These are phyloP conservation scores for Brachyhypopomus occidentalis DNA, from an alignment of 2,113 vertebrate genomes.

Conservation along the genomic window DNA sequence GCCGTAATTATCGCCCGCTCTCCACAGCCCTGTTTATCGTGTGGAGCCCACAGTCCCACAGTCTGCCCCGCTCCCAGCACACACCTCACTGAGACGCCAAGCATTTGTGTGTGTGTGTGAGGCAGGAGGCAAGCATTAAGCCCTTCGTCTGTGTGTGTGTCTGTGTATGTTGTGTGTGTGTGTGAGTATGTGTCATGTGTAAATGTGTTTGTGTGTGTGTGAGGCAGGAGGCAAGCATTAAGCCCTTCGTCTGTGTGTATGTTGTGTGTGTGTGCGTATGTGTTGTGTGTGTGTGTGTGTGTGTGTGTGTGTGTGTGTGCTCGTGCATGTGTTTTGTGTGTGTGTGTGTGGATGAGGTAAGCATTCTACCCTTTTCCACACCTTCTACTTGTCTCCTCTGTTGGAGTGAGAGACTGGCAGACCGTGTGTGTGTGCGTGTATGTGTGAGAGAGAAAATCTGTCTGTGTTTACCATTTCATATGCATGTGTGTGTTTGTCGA, in stretches of 20 bases:
- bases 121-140: too few species aligned
- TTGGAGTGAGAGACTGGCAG: neutral
- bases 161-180: constrained; percentile 10
- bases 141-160: neutral
- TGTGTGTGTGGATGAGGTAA: neutral
- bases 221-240: constrained; percentile 14
- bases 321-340: too few species aligned
- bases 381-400: neutral
- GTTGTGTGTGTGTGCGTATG: constrained; percentile 9
- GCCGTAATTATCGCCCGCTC: constrained; percentile 61
- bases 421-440: neutral
- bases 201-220: constrained; percentile 29
- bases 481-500: constrained; percentile 6
- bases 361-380: neutral
- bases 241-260: neutral
- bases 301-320: neutral
- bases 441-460: neutral
- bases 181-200: constrained; percentile 13
- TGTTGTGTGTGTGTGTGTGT: constrained; percentile 20
- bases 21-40: constrained; percentile 39
- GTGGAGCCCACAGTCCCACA: constrained; percentile 17
- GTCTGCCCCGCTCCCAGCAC: neutral
- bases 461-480: neutral
- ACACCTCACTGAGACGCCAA: neutral
- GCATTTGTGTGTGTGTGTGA: neutral